Percentiles rank a stretch among this genome's conserved stretches.
Evolutionary conservation across 1,140 invertebrate species (phyloP).

Genomic region (Elymnias hypermnestra): DNA sequence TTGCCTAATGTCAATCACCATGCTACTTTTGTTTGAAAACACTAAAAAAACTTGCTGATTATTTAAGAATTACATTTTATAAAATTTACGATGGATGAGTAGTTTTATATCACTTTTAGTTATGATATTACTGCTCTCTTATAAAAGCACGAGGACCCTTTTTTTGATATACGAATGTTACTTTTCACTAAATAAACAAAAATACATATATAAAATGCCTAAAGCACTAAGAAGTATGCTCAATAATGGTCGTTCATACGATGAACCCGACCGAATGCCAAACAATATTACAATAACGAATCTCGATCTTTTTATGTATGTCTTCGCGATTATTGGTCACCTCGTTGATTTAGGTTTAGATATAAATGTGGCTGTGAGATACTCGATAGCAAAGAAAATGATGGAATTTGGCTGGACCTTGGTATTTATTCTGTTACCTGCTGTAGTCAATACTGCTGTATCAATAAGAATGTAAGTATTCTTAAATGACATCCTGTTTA

Average conservation of each 20-base stretch:
- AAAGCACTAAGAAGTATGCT: conserved; percentile 44
- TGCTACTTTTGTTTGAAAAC: too few species aligned
- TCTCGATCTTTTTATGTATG: conserved; percentile 62
- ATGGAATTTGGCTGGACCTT: conserved; percentile 78
- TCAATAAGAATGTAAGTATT: conserved; percentile 79
- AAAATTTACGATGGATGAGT: too few species aligned
- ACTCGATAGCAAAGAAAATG: conserved; percentile 66
- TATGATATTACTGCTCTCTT: too few species aligned
- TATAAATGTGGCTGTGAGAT: conserved; percentile 79
- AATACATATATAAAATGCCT: too few species aligned
- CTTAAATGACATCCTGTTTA: not conserved
- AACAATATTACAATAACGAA: conserved; percentile 50
- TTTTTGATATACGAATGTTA: too few species aligned
- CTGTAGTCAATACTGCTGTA: conserved; percentile 79
- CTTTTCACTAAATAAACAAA: too few species aligned
- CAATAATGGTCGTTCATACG: conserved; percentile 45
- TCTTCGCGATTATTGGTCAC: conserved; percentile 78
- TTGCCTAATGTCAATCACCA: too few species aligned
- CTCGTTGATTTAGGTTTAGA: conserved; percentile 81
- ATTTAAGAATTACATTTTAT: too few species aligned
- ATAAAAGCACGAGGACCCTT: too few species aligned
- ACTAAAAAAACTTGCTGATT: too few species aligned
- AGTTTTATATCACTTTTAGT: too few species aligned
- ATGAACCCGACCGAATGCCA: conserved; percentile 66
- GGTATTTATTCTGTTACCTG: conserved; percentile 79